A percentile compares a stretch with the other conserved stretches of the same genome.
These are phyloP conservation scores for Sprattus sprattus DNA, from an alignment of 2,113 vertebrate species.

Conservation along the genomic window DNA sequence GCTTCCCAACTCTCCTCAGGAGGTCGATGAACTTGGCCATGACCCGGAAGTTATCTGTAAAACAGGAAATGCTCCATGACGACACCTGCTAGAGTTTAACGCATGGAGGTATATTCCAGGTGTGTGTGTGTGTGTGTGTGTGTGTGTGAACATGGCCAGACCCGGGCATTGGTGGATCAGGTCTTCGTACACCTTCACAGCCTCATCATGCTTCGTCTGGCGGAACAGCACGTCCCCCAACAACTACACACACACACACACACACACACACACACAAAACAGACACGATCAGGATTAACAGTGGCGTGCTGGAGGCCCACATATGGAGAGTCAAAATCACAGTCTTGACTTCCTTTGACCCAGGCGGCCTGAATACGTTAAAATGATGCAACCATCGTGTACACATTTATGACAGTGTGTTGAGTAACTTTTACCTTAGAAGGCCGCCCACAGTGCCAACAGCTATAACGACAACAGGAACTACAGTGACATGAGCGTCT, in stretches of 20 bases:
- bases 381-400: too few species aligned
- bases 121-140: too few species aligned
- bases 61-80: background rate
- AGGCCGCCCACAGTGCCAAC: too few species aligned
- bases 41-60: slow-evolving; percentile 60
- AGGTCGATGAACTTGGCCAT: slow-evolving; percentile 59
- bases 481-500: too few species aligned
- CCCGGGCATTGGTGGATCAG: slow-evolving; percentile 61
- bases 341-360: too few species aligned
- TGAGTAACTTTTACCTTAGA: too few species aligned
- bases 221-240: slow-evolving; percentile 68
- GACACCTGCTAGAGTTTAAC: background rate
- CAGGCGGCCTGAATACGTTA: too few species aligned
- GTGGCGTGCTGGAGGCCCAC: too few species aligned
- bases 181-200: slow-evolving; percentile 58
- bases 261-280: background rate
- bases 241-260: slow-evolving; percentile 50
- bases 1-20: slow-evolving; percentile 62
- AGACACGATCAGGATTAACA: background rate
- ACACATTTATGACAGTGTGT: too few species aligned
- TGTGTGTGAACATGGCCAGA: slow-evolving; percentile 20
- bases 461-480: too few species aligned
- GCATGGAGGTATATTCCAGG: too few species aligned
- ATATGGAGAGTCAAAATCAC: too few species aligned
- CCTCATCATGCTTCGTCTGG: slow-evolving; percentile 63